Conservation (phyloP, 2,888 invertebrate species). For the Orthosia cruda region DNA sequence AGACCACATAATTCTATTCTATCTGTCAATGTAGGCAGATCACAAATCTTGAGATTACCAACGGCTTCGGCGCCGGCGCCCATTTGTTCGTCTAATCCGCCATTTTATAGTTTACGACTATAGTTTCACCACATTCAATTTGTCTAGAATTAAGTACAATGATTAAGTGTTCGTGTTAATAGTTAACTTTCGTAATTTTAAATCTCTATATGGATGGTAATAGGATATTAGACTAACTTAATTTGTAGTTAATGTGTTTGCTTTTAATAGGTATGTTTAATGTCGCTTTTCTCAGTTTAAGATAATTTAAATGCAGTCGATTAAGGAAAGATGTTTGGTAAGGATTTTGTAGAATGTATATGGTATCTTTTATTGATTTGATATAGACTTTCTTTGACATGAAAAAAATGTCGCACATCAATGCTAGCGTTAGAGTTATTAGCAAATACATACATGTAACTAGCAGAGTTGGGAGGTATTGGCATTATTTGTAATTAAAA, state of each 20-base stretch:
- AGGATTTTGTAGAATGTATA: background rate
- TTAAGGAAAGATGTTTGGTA: conserved; percentile 11
- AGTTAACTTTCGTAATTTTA: conserved; percentile 50
- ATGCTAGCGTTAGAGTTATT: no score
- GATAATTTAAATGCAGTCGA: conserved; percentile 17
- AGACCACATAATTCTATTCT: conserved; percentile 41
- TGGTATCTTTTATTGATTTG: background rate
- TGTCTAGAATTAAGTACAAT: conserved; percentile 56
- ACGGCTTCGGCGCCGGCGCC: conserved; percentile 61
- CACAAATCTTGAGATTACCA: conserved; percentile 70
- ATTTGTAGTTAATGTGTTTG: conserved; percentile 35
- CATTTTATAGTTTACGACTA: conserved; percentile 55
- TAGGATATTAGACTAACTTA: conserved; percentile 45
- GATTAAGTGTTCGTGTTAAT: conserved; percentile 47
- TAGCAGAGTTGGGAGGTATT: no score
- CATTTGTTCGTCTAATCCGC: conserved; percentile 40
- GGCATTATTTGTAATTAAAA: no score
- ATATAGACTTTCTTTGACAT: background rate
- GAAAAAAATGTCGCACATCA: background rate
- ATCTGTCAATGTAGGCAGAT: conserved; percentile 50
- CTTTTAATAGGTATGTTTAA: conserved; percentile 29
- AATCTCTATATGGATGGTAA: conserved; percentile 53
- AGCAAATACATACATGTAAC: no score
- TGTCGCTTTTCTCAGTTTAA: conserved; percentile 15
- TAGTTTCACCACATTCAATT: conserved; percentile 60